These are phyloP conservation scores for Champsocephalus esox DNA, from an alignment of 2,797 vertebrate genomes.

Conservation along the genomic window DNA sequence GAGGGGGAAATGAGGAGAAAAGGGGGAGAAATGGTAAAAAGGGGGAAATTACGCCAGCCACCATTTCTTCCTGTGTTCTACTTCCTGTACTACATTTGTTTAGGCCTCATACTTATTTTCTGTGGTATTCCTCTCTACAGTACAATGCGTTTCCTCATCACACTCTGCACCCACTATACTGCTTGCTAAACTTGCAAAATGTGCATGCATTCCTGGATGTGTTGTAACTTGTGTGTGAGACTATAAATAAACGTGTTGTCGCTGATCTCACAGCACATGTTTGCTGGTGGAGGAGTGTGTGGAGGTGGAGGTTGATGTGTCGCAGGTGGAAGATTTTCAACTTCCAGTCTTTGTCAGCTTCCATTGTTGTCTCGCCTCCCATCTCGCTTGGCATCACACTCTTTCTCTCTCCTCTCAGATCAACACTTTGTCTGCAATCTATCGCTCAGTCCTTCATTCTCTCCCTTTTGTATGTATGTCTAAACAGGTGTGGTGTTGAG, in stretches of 20 bases:
- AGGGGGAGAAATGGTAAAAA: conserved; percentile 40
- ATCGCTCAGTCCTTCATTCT: conserved; percentile 2
- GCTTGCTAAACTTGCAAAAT: not conserved
- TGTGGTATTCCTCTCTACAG: not conserved
- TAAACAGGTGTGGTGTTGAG: too few species aligned
- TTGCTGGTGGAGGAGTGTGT: conserved; percentile 20
- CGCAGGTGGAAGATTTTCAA: conserved; percentile 71
- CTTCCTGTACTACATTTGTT: not conserved
- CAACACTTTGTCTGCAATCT: conserved; percentile 12
- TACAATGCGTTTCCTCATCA: too few species aligned
- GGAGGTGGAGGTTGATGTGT: conserved; percentile 36
- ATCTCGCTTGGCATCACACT: conserved; percentile 65
- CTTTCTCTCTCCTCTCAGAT: conserved; percentile 42
- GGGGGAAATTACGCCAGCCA: conserved; percentile 12
- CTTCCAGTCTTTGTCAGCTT: conserved; percentile 79
- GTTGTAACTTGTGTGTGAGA: not conserved
- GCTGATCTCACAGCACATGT: conserved; percentile 9
- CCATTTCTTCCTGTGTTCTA: conserved; percentile 14
- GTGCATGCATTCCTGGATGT: conserved; percentile 21
- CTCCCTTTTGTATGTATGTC: too few species aligned
- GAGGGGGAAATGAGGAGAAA: conserved; percentile 51
- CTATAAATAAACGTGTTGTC: conserved; percentile 48
- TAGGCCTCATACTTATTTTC: not conserved
- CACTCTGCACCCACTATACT: not conserved
- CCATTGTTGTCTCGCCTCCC: conserved; percentile 64